Evolutionary conservation across 37 sponge, comb jelly and placozoan species (phyloP), one percentile per base, ranked within the genome.

Genomic region (Agelas oroides): DNA sequence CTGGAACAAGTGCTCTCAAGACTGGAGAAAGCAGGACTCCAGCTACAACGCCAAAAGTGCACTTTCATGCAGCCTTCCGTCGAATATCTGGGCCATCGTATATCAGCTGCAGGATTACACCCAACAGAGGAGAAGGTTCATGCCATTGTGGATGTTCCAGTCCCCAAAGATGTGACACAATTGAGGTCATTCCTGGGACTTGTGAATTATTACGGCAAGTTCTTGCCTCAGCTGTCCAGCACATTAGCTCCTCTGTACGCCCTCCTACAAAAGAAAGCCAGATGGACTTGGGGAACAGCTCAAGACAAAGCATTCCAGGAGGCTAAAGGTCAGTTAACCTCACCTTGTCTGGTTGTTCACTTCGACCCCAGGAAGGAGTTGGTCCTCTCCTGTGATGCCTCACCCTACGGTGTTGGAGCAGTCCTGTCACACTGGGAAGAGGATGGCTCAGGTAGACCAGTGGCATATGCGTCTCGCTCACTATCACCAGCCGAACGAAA

Each of bases 31-130:
- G 27, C 58, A n/a, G 60, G 60, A 16, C 19, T 76, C 27, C 31
- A 53, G 28, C 52, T 79, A 19, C 54, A 76, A 30, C 56, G 16
- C 28, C 15, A 18, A 1, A 76, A 76, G 59, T 60, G 59, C 60
- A 19, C 27, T 16, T 76, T 76, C 31, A 55, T 76, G 59, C 58
- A 28, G 33, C 18, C 76, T 25, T 31, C 58, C 0, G 59, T 76
- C 20, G 76, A 76, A 18, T 76, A 76, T 33, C 59, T 76, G 58
- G 76, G 59, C 27, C 57, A 76, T 27, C 19, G 25, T 17, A 76
- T 76, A 35, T 54, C 57, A 2, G 59, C 59, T 12, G 19, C 20
- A 27, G 76, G 76, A 8, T 28, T 76, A 1, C 76, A 55, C 27
- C 57, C 76, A 16, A 17, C 59, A 53, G 28, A 15, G 27, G 59